A percentile compares a stretch with the other conserved stretches of the same genome.
Evolutionary conservation across 2,888 invertebrate genomes (phyloP).

Genomic region (Harpalus rubripes): DNA sequence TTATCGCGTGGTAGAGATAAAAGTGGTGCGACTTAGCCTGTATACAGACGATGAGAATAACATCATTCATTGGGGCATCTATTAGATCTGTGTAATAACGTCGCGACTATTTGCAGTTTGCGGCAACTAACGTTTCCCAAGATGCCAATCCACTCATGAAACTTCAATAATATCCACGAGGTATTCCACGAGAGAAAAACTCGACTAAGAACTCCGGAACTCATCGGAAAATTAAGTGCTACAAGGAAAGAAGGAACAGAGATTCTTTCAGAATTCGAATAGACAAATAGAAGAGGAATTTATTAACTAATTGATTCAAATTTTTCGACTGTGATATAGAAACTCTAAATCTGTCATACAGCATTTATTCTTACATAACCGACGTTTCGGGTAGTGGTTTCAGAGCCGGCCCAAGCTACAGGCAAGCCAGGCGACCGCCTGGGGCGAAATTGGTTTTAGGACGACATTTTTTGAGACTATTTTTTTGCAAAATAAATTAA

Average conservation of each 20-base stretch:
- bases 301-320: no score
- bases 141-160: constrained; percentile 64
- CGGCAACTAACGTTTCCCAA: constrained; percentile 63
- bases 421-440: no score
- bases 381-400: no score
- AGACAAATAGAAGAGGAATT: no score
- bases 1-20: constrained; percentile 54
- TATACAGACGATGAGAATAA: constrained; percentile 66
- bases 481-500: no score
- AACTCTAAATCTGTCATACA: no score
- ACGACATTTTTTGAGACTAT: no score
- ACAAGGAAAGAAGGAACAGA: not conserved
- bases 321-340: no score
- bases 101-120: constrained; percentile 66
- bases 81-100: constrained; percentile 67
- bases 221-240: constrained; percentile 1
- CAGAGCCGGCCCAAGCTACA: no score
- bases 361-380: no score
- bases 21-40: constrained; percentile 63
- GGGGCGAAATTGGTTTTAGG: no score
- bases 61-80: constrained; percentile 66
- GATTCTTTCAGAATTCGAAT: no score
- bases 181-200: not conserved
- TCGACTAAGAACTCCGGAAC: not conserved
- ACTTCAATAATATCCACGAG: constrained; percentile 64